Percentiles rank a stretch among this genome's conserved stretches.
These are phyloP conservation scores for Lasiurus borealis DNA, from an alignment of 2,113 vertebrate species.

Conservation along the genomic window DNA sequence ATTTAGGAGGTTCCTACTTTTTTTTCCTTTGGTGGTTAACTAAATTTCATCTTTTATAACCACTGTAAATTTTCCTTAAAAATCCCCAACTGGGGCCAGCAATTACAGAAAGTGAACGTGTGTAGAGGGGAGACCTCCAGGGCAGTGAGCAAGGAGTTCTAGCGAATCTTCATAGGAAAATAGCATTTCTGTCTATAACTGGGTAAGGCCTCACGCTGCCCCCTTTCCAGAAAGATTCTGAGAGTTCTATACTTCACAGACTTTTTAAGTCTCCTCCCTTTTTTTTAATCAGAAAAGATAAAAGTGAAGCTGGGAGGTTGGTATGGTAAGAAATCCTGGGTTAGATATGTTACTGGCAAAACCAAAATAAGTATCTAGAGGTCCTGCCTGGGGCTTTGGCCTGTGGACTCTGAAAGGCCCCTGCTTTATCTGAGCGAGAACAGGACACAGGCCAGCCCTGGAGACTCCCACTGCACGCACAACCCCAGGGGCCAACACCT, in stretches of 20 bases:
- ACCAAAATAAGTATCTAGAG: background rate
- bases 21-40: conserved; percentile 63
- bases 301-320: background rate
- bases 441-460: background rate
- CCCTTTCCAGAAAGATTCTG: background rate
- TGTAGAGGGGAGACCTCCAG: background rate
- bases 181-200: background rate
- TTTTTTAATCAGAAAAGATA: conserved; percentile 11
- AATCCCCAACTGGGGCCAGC: conserved; percentile 31
- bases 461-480: background rate
- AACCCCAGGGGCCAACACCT: background rate
- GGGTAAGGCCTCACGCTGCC: background rate
- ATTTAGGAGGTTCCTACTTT: conserved; percentile 68
- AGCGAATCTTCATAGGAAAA: background rate
- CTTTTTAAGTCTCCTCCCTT: background rate
- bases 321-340: background rate
- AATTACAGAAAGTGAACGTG: background rate
- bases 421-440: background rate
- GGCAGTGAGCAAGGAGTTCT: background rate
- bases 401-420: background rate
- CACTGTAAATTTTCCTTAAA: conserved; percentile 60
- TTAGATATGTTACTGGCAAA: background rate
- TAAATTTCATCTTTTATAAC: conserved; percentile 74
- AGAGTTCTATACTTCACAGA: background rate
- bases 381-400: background rate